Evolutionary conservation across 2,888 invertebrate species (phyloP).

Genomic region (Nasonia oneida): DNA sequence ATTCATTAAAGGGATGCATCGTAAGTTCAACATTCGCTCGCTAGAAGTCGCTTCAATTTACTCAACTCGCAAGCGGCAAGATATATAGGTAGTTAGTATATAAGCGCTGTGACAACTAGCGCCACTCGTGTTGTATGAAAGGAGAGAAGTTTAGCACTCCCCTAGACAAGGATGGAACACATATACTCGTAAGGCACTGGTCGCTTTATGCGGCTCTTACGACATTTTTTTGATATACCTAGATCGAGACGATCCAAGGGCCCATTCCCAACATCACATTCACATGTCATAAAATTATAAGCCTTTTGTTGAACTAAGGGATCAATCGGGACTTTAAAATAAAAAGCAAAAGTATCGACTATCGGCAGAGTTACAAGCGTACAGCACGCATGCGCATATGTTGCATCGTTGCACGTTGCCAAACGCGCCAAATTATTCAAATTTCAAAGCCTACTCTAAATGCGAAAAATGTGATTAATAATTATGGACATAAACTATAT

Average conservation of each 20-base stretch:
- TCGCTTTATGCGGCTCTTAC: slow-evolving; percentile 64
- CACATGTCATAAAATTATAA: too few relatives aligned
- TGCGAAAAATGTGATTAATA: too few relatives aligned
- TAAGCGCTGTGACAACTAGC: slow-evolving; percentile 62
- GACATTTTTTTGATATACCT: slow-evolving; percentile 63
- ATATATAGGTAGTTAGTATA: slow-evolving; percentile 67
- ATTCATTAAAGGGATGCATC: not conserved
- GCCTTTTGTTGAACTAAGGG: too few relatives aligned
- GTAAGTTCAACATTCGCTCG: not conserved
- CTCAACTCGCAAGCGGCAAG: slow-evolving; percentile 68
- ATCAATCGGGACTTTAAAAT: too few relatives aligned
- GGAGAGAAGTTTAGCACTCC: slow-evolving; percentile 98
- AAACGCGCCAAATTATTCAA: too few relatives aligned
- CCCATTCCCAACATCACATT: not conserved
- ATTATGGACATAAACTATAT: too few relatives aligned
- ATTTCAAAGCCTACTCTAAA: too few relatives aligned
- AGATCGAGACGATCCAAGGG: not conserved
- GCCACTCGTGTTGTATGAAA: slow-evolving; percentile 93
- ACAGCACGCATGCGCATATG: too few relatives aligned
- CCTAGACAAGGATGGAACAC: slow-evolving; percentile 88
- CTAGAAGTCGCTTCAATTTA: not conserved
- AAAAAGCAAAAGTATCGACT: too few relatives aligned
- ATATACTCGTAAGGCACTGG: slow-evolving; percentile 66
- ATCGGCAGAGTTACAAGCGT: too few relatives aligned
- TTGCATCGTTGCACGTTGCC: too few relatives aligned